Conservation (phyloP, 1,140 invertebrate genomes). For the Lordiphosa stackelbergi region DNA sequence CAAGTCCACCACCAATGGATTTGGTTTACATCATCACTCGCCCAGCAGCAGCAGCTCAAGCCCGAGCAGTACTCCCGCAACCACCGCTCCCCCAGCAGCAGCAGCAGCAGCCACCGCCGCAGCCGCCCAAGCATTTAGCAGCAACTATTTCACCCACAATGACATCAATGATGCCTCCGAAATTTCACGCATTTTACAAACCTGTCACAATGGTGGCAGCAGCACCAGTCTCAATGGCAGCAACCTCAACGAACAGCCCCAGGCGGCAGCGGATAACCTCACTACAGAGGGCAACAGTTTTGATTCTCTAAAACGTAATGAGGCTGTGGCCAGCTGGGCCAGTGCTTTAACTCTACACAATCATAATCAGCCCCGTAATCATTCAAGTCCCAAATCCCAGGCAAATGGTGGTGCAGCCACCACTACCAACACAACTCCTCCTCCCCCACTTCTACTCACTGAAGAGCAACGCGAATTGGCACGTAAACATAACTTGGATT, state of each 20-base stretch:
- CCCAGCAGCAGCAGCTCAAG: constrained; percentile 12
- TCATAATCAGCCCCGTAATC: constrained; percentile 5
- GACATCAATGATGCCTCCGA: constrained; percentile 76
- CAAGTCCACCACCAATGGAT: constrained; percentile 39
- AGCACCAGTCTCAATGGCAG: constrained; percentile 2
- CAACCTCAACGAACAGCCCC: constrained; percentile 1
- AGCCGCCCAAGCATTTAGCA: constrained; percentile 9
- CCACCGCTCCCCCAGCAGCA: constrained; percentile 32
- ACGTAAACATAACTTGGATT: constrained; percentile 77
- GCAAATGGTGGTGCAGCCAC: no score
- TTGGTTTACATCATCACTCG: constrained; percentile 16
- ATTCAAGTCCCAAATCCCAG: constrained; percentile 30
- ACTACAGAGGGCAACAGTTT: constrained; percentile 42
- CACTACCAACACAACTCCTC: no score
- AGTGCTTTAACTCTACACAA: constrained; percentile 48
- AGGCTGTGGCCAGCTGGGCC: constrained; percentile 36
- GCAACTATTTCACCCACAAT: constrained; percentile 61
- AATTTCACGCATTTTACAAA: constrained; percentile 75
- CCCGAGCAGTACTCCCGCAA: no score
- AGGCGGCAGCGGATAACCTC: background rate
- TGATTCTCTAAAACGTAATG: constrained; percentile 55
- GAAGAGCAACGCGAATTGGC: constrained; percentile 76
- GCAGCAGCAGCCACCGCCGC: background rate
- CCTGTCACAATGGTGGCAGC: constrained; percentile 62
- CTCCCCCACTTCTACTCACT: no score